These are phyloP conservation scores for Hozukius guyotensis DNA, from an alignment of 2,797 vertebrate species.

Conservation along the genomic window DNA sequence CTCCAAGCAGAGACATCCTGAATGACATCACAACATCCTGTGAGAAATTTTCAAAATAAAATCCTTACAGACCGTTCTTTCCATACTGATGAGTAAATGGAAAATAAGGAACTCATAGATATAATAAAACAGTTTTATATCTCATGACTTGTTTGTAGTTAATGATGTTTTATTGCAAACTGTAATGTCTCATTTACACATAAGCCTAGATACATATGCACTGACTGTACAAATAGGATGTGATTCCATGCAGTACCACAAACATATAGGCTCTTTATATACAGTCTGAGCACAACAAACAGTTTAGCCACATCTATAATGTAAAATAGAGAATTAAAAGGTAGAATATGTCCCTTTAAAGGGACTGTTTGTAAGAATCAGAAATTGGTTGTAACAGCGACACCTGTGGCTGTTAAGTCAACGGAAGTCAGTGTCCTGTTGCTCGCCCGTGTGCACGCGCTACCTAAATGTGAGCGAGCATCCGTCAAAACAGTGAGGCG, in stretches of 20 bases:
- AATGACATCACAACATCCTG: slow-evolving; percentile 6
- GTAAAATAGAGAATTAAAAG: background rate
- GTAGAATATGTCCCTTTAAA: background rate
- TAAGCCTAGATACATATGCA: too few species aligned
- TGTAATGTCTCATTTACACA: background rate
- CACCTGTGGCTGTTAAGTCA: too few species aligned
- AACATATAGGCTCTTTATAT: too few species aligned
- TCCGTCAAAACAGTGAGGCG: too few species aligned
- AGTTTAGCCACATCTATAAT: background rate
- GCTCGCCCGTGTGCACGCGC: too few species aligned
- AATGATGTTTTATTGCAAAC: background rate
- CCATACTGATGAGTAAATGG: too few species aligned
- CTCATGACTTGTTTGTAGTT: background rate
- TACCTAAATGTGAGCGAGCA: too few species aligned
- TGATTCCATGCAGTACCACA: background rate
- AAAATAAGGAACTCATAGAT: too few species aligned
- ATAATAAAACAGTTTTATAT: too few species aligned
- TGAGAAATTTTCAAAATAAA: slow-evolving; percentile 38
- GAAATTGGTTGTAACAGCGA: too few species aligned
- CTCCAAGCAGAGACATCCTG: background rate
- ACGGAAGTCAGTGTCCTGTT: too few species aligned
- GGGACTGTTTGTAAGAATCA: too few species aligned
- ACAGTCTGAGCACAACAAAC: background rate
- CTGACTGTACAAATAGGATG: background rate
- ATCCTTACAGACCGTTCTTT: fast-evolving